Percentiles rank a stretch among this genome's conserved stretches.
Conservation (phyloP, 1,140 invertebrate species). For the Papilio glaucus region DNA sequence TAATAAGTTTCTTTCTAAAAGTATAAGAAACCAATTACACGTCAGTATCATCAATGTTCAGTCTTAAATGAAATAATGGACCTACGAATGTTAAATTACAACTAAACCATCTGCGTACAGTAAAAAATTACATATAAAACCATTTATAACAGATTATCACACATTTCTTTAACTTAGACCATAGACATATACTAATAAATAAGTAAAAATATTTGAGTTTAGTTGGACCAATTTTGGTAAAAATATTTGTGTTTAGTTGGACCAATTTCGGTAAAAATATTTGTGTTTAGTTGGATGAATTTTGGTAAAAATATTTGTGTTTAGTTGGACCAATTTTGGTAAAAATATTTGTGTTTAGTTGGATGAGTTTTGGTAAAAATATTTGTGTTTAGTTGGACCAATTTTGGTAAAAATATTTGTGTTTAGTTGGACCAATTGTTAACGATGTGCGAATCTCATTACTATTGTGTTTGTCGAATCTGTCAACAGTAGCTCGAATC, state of each 20-base stretch:
- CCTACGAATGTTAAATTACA: constrained; percentile 37
- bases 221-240: background rate
- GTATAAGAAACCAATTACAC: constrained; percentile 34
- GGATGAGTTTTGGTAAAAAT: too few species aligned
- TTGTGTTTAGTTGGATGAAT: too few species aligned
- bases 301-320: too few species aligned
- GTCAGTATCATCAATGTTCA: constrained; percentile 46
- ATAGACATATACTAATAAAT: background rate
- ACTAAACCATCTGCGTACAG: background rate
- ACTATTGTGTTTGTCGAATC: too few species aligned
- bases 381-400: too few species aligned
- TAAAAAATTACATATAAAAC: constrained; percentile 5
- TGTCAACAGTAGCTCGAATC: too few species aligned
- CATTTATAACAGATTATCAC: constrained; percentile 9
- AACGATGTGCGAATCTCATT: too few species aligned
- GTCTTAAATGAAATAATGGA: constrained; percentile 55
- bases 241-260: background rate
- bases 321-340: too few species aligned
- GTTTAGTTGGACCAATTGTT: too few species aligned
- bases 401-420: too few species aligned
- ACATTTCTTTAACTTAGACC: constrained; percentile 5
- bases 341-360: too few species aligned
- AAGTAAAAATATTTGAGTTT: too few species aligned
- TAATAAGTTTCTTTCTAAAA: constrained; percentile 43
- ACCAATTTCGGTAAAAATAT: background rate